These are phyloP conservation scores for Danio jaintianensis DNA, from an alignment of 2,797 vertebrate genomes.

Conservation along the genomic window DNA sequence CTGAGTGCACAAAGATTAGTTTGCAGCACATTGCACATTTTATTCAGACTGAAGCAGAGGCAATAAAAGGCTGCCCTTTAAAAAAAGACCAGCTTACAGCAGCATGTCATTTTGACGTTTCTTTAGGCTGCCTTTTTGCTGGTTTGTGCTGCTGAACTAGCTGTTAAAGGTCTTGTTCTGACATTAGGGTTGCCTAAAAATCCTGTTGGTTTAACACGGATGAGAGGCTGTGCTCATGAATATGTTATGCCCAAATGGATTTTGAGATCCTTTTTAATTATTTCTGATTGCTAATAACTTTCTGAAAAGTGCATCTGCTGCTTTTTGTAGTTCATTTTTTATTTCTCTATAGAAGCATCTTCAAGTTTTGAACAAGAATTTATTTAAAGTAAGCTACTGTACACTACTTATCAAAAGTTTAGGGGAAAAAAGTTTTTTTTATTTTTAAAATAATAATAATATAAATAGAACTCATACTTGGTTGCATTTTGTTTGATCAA, in stretches of 20 bases:
- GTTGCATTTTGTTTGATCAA: no score
- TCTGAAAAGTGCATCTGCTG: neutral
- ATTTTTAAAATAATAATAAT: no score
- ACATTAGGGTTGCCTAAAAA: neutral
- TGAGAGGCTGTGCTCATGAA: neutral
- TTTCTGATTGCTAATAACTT: neutral
- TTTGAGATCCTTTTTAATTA: neutral
- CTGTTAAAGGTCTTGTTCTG: neutral
- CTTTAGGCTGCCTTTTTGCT: neutral
- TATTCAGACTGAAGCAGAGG: constrained; percentile 16
- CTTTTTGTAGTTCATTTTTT: neutral
- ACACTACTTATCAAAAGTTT: no score
- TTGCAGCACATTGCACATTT: constrained; percentile 17
- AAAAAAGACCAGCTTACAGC: neutral
- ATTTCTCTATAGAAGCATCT: neutral
- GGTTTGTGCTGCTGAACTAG: neutral
- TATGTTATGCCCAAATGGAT: neutral
- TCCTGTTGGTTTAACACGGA: neutral
- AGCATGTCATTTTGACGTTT: neutral
- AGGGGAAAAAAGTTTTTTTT: no score
- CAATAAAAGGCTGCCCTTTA: constrained; percentile 10
- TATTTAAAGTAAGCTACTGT: no score
- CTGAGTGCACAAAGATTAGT: constrained; percentile 18
- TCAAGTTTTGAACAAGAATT: no score
- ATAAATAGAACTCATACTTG: no score